phyloP scores from a whole-genome alignment of 1,140 invertebrate species.

The Acromyrmex heyeri region DNA sequence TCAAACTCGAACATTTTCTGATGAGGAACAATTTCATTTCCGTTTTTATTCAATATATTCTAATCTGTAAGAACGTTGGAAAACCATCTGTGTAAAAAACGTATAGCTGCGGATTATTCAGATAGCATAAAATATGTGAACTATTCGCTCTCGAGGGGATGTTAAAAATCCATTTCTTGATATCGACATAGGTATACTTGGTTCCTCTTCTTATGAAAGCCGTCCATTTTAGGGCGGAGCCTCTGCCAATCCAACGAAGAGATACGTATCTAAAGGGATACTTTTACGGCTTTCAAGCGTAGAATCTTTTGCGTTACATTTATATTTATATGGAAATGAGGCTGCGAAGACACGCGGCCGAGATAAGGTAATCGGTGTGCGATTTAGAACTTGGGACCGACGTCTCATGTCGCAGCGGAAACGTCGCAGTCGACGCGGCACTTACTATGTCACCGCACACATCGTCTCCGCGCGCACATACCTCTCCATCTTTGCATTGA shows the following conservation, averaged over 20 bases:
- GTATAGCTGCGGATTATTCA: not conserved
- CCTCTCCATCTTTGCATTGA: constrained; percentile 40
- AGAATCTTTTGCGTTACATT: constrained; percentile 4
- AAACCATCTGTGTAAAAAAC: not conserved
- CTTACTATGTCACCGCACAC: not conserved
- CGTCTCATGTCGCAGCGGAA: constrained; percentile 1
- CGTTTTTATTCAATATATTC: not conserved
- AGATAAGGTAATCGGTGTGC: constrained; percentile 3
- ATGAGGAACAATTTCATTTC: not conserved
- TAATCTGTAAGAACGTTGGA: not conserved
- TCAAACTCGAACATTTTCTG: not conserved
- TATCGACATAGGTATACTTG: not conserved
- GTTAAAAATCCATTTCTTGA: constrained; percentile 43
- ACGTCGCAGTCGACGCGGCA: not conserved
- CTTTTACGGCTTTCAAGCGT: constrained; percentile 26
- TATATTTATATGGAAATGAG: constrained; percentile 47
- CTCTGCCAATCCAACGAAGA: not conserved
- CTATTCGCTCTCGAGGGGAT: constrained; percentile 11
- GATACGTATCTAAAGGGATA: constrained; percentile 2
- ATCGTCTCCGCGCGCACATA: not conserved
- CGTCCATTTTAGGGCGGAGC: constrained; percentile 22
- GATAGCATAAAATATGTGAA: not conserved
- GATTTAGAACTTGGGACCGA: not conserved
- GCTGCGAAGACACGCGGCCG: not conserved
- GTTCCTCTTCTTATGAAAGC: not conserved